Evolutionary conservation across 2,888 invertebrate genomes (phyloP).

Genomic region (Ypsolopha scabrella): DNA sequence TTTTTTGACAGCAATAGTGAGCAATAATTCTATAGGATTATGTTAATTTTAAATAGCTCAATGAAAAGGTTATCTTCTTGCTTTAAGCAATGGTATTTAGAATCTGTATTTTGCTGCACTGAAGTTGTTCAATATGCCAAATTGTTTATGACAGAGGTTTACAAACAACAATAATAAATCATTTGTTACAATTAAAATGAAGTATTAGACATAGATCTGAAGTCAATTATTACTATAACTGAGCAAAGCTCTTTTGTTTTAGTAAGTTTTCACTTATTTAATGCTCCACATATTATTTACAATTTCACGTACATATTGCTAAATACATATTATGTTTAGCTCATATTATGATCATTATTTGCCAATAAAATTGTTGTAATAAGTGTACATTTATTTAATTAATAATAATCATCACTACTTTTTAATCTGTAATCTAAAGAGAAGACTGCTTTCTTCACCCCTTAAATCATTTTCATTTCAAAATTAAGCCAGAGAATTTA

Average conservation of each 20-base stretch:
- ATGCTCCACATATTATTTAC: too few species aligned
- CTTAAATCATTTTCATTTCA: too few species aligned
- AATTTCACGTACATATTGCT: too few species aligned
- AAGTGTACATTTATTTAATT: neutral
- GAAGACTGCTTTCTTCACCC: too few species aligned
- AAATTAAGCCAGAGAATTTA: too few species aligned
- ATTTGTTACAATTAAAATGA: neutral
- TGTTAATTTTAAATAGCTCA: neutral
- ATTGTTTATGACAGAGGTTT: too few species aligned
- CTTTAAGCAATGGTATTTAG: too few species aligned
- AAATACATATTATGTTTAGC: neutral
- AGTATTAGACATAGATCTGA: constrained; percentile 38
- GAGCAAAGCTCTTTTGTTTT: neutral
- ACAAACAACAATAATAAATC: neutral
- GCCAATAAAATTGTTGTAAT: neutral
- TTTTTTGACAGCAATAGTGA: neutral
- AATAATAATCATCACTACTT: too few species aligned
- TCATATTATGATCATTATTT: neutral
- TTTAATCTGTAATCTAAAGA: too few species aligned
- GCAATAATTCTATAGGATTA: neutral
- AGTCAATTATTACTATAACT: neutral
- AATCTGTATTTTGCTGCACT: too few species aligned
- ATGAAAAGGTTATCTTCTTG: neutral
- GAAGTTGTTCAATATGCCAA: too few species aligned
- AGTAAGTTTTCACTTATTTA: too few species aligned